Evolutionary conservation across 2,797 vertebrate species (phyloP), one percentile per base, ranked within the genome.

Genomic region (Acridotheres tristis): DNA sequence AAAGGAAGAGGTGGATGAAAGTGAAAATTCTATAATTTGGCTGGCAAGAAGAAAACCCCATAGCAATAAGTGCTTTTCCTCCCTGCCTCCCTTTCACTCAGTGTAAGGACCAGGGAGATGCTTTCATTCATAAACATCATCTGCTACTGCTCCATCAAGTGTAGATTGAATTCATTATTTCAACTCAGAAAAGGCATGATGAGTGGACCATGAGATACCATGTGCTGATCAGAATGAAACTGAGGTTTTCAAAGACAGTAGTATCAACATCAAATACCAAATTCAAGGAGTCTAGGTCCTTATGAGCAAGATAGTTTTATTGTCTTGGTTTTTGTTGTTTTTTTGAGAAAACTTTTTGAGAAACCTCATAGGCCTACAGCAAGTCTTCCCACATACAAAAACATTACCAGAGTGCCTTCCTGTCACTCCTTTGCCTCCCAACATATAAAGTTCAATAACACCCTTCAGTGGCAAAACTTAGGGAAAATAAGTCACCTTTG

Each of bases 401-500:
- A 78, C 65, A 95, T 87, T 66, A 68, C 18, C 63, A 80, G 78
- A 6, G 30, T 79, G 38, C 73, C 93, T 94, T 88, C 26, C 74
- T 53, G 40, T 53, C 47, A 78, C 17, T 84, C 53, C 78, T 95
- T 73, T 57, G 40, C 91, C 76, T 95, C 88, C 65, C 51, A 65
- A 43, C 27, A 38, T 27, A 40, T 10, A 75, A 75, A 45, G 63
- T 69, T 89, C 62, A 81, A 16, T 91, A 75, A 87, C 91, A 87
- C 72, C 54, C 47, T 93, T 93, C 43, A 51, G 45, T 76, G 74
- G 57, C 85, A 95, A 76, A 82, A 80, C 85, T 57, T 51, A 42
- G 47, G 47, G 57, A 96, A 90, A 94, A 94, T 73, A 75, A 93
- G 50, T 89, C 72, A 93, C 57, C 85, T 93, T 94, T 79, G 92